Evolutionary conservation across 2,888 invertebrate genomes (phyloP).

Genomic region (Andrena bucephala): DNA sequence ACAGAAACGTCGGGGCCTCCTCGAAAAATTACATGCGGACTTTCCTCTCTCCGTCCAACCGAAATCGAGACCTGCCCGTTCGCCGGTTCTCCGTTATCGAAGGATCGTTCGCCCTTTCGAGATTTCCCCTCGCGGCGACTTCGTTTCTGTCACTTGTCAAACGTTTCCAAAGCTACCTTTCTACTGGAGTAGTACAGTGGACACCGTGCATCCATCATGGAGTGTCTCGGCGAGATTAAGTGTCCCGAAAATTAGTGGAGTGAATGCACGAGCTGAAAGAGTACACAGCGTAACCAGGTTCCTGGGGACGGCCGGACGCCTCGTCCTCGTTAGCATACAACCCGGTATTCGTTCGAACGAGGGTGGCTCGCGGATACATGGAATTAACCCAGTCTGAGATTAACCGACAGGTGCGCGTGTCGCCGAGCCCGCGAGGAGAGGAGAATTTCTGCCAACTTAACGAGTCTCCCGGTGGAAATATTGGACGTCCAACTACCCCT

Average conservation of each 20-base stretch:
- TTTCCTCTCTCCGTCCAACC: background rate
- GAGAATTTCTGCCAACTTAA: conserved; percentile 29
- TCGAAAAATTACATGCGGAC: conserved; percentile 48
- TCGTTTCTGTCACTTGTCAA: no score
- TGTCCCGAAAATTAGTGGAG: conserved; percentile 46
- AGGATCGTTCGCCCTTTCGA: background rate
- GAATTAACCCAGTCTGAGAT: conserved; percentile 37
- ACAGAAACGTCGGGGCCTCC: conserved; percentile 26
- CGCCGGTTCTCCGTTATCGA: background rate
- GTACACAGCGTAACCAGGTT: conserved; percentile 44
- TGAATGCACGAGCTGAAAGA: conserved; percentile 48
- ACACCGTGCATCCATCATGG: no score
- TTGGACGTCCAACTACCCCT: background rate
- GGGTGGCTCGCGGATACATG: conserved; percentile 43
- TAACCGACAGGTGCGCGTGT: background rate
- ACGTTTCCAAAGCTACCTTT: no score
- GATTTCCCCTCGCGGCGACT: background rate
- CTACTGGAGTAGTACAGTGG: no score
- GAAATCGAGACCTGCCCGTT: background rate
- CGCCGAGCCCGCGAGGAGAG: background rate
- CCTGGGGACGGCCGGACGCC: conserved; percentile 26
- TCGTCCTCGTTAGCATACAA: conserved; percentile 56
- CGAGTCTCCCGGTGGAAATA: background rate
- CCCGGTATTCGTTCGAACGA: conserved; percentile 48
- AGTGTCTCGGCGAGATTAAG: background rate